These are phyloP conservation scores for Bungarus multicinctus DNA, from an alignment of 2,113 vertebrate species.

Conservation along the genomic window DNA sequence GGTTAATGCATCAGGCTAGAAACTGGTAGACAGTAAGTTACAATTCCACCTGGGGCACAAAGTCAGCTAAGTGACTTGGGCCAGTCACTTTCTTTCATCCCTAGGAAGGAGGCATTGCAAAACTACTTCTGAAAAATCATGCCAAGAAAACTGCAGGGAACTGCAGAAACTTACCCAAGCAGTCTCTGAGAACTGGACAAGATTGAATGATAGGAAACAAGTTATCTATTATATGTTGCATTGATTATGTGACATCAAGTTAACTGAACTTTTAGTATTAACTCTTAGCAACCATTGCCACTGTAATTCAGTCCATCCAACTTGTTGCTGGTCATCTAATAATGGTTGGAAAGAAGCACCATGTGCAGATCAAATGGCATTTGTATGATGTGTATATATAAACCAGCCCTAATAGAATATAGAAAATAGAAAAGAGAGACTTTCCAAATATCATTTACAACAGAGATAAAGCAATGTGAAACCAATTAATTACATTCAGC, in stretches of 20 bases:
- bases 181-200: not conserved
- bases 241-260: not conserved
- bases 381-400: not conserved
- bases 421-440: not conserved
- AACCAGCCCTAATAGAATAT: not conserved
- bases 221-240: not conserved
- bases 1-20: not conserved
- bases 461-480: not conserved
- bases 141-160: not conserved
- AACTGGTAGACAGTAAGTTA: not conserved
- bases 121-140: not conserved
- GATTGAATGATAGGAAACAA: not conserved
- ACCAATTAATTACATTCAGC: not conserved
- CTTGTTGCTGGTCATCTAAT: not conserved
- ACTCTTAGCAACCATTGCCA: not conserved
- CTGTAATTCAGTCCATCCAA: not conserved
- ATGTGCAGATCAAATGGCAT: not conserved
- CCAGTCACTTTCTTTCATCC: not conserved
- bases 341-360: not conserved
- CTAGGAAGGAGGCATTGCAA: not conserved
- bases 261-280: not conserved
- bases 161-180: not conserved
- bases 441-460: not conserved
- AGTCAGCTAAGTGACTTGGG: not conserved
- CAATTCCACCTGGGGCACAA: not conserved